A percentile compares a stretch with the other conserved stretches of the same genome.
These are phyloP conservation scores for Brachyalestes nurse DNA, from an alignment of 2,797 vertebrate species.

Conservation along the genomic window DNA sequence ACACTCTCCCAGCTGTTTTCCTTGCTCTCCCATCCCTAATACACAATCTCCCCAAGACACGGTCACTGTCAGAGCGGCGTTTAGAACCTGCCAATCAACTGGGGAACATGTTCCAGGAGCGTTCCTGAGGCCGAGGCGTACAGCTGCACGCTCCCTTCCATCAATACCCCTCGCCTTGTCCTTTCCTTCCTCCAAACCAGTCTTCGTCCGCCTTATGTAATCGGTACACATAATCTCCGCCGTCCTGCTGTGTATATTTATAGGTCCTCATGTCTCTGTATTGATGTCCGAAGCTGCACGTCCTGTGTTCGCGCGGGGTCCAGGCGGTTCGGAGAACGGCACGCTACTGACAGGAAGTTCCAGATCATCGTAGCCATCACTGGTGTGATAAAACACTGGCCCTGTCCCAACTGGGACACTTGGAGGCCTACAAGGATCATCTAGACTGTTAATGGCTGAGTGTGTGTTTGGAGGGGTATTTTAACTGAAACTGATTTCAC, in stretches of 20 bases:
- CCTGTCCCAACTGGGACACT: neutral
- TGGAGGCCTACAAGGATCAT: too few relatives aligned
- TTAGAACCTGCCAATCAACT: conserved; percentile 46
- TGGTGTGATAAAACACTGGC: neutral
- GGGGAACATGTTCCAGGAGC: neutral
- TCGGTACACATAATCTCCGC: conserved; percentile 41
- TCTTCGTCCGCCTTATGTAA: conserved; percentile 48
- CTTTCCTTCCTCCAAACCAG: conserved; percentile 33
- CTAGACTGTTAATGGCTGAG: too few relatives aligned
- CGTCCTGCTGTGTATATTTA: conserved; percentile 36
- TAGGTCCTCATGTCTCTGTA: conserved; percentile 2
- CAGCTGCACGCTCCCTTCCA: conserved; percentile 23
- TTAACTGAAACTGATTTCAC: too few relatives aligned
- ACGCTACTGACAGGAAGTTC: conserved; percentile 5
- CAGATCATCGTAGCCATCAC: neutral
- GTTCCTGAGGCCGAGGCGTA: neutral
- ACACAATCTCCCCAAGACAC: conserved; percentile 37
- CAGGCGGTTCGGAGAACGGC: neutral
- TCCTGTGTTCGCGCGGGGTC: neutral
- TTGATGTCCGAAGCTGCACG: conserved; percentile 11
- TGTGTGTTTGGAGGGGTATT: too few relatives aligned
- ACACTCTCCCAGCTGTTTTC: conserved; percentile 39
- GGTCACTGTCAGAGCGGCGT: conserved; percentile 43
- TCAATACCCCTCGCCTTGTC: conserved; percentile 20
- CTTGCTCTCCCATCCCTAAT: conserved; percentile 32